Evolutionary conservation across 1,140 invertebrate genomes (phyloP).

Genomic region (Olivierus martensii): DNA sequence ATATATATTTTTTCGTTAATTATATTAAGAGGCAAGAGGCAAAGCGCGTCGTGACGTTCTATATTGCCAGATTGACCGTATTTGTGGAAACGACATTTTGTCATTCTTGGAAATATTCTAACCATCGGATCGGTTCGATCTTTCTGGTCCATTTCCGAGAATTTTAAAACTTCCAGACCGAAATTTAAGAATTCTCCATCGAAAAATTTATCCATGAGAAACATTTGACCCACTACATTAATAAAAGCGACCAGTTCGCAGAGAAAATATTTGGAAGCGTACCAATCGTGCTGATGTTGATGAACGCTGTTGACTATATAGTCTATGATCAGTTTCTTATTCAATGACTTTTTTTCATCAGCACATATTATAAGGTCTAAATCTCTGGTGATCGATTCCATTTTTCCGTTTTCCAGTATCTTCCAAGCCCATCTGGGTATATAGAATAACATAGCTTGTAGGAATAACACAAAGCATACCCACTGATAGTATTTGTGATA

Average conservation of each 20-base stretch:
- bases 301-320: slow-evolving; percentile 49
- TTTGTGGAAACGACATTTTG: slow-evolving; percentile 86
- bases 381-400: slow-evolving; percentile 47
- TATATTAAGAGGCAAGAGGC: slow-evolving; percentile 34
- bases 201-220: slow-evolving; percentile 79
- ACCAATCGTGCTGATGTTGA: slow-evolving; percentile 50
- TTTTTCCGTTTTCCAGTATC: slow-evolving; percentile 36
- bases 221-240: slow-evolving; percentile 81
- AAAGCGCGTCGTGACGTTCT: slow-evolving; percentile 24
- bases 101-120: slow-evolving; percentile 67
- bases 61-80: slow-evolving; percentile 54
- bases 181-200: slow-evolving; percentile 39
- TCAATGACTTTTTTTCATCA: slow-evolving; percentile 67
- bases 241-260: slow-evolving; percentile 57
- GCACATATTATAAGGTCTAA: slow-evolving; percentile 50
- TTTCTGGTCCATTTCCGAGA: slow-evolving; percentile 62
- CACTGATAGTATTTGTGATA: slow-evolving; percentile 33
- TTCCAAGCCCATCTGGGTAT: slow-evolving; percentile 31
- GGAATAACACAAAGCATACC: slow-evolving; percentile 31
- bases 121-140: slow-evolving; percentile 38
- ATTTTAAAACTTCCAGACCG: slow-evolving; percentile 52
- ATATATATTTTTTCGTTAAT: slow-evolving; percentile 32
- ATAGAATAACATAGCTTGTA: slow-evolving; percentile 33
- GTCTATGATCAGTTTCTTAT: slow-evolving; percentile 58
- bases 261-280: slow-evolving; percentile 40